Evolutionary conservation across 2,797 vertebrate genomes (phyloP).

Genomic region (Tokudaia tokunoshimensis): DNA sequence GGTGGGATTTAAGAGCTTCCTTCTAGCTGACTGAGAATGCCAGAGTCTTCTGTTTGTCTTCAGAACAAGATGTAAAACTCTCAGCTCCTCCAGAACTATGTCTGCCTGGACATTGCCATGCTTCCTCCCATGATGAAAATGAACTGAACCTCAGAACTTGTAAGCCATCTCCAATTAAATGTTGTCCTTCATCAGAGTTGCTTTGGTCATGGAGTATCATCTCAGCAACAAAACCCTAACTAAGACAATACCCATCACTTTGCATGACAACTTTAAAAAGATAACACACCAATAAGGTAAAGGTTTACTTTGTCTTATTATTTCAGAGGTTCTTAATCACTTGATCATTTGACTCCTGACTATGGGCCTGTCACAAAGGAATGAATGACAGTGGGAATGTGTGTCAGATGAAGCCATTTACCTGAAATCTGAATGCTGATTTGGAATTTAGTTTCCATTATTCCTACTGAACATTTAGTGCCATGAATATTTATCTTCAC

Average conservation of each 20-base stretch:
- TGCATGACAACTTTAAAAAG: not conserved
- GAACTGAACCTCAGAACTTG: not conserved
- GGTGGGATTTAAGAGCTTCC: not conserved
- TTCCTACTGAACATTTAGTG: not conserved
- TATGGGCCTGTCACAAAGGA: not conserved
- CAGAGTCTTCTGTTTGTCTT: not conserved
- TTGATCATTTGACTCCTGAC: not conserved
- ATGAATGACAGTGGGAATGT: not conserved
- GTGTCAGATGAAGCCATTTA: not conserved
- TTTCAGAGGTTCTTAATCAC: not conserved
- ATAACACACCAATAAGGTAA: not conserved
- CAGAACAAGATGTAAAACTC: not conserved
- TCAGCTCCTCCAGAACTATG: not conserved
- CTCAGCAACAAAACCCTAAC: not conserved
- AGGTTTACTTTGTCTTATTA: not conserved
- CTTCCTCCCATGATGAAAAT: not conserved
- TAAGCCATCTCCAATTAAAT: not conserved
- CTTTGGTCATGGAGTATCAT: not conserved
- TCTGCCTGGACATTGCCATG: not conserved
- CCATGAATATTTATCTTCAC: slow-evolving; percentile 9
- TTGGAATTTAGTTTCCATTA: slow-evolving; percentile 27
- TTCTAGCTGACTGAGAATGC: not conserved
- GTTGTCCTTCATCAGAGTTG: not conserved
- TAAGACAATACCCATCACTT: not conserved
- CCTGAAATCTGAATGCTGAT: not conserved